Percentiles rank a stretch among this genome's conserved stretches.
phyloP scores from a whole-genome alignment of 2,113 vertebrate species.

The Pachyramphus minor region DNA sequence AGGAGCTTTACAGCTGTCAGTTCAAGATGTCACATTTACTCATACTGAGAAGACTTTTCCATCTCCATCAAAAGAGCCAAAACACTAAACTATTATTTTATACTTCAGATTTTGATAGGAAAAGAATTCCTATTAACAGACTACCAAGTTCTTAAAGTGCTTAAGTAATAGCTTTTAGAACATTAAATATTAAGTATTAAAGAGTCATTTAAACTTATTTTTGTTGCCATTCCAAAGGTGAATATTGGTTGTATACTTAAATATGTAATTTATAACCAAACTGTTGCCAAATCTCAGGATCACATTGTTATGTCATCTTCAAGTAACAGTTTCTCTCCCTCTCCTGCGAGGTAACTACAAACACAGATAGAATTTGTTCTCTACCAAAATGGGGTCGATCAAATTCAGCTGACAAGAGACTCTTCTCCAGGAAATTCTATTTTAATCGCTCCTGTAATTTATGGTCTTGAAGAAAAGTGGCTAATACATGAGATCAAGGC shows the following conservation, averaged over 20 bases:
- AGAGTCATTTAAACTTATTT: background rate
- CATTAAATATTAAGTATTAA: background rate
- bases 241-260: background rate
- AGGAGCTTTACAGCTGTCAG: background rate
- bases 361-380: constrained; percentile 38
- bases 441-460: constrained; percentile 33
- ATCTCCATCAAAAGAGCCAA: background rate
- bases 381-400: background rate
- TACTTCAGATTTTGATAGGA: background rate
- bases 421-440: constrained; percentile 40
- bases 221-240: background rate
- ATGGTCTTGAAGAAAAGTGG: background rate
- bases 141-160: background rate
- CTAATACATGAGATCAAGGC: background rate
- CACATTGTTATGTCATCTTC: background rate
- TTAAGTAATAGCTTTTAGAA: background rate
- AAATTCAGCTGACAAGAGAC: constrained; percentile 45
- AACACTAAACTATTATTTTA: background rate
- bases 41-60: background rate
- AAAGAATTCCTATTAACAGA: background rate
- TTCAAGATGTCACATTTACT: constrained; percentile 17
- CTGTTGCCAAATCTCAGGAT: background rate
- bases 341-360: background rate
- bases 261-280: background rate
- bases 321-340: background rate